phyloP scores from a whole-genome alignment of 2,797 vertebrate genomes.

The Limnodromus scolopaceus region DNA sequence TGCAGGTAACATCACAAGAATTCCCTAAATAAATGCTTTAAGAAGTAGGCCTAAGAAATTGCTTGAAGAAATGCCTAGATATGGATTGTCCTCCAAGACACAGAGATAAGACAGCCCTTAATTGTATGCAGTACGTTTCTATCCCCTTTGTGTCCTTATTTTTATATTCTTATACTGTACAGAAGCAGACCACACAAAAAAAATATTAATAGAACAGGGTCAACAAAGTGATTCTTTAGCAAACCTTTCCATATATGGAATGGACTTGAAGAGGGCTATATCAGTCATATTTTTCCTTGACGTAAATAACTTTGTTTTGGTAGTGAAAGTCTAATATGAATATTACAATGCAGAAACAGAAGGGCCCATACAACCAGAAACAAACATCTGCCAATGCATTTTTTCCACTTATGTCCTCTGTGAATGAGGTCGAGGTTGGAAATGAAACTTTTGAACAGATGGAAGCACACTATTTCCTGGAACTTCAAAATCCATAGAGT shows the following conservation, averaged over 20 bases:
- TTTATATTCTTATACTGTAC: background rate
- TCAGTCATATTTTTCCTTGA: background rate
- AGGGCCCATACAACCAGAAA: background rate
- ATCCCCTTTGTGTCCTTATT: background rate
- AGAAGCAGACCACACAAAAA: background rate
- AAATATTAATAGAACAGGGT: background rate
- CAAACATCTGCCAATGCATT: constrained; percentile 34
- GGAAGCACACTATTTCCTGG: constrained; percentile 8
- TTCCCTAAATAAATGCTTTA: background rate
- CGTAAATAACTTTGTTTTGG: background rate
- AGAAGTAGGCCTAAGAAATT: background rate
- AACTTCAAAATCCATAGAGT: constrained; percentile 27
- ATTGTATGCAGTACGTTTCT: background rate
- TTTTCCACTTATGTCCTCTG: background rate
- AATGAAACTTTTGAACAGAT: constrained; percentile 62
- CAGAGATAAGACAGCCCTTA: background rate
- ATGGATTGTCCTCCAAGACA: background rate
- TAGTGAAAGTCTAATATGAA: background rate
- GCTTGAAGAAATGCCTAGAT: background rate
- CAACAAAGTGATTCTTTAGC: background rate
- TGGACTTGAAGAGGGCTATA: background rate
- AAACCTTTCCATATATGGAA: background rate
- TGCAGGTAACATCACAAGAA: background rate
- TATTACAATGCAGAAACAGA: constrained; percentile 21
- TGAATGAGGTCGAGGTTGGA: background rate